Percentiles rank a stretch among this genome's conserved stretches.
These are phyloP conservation scores for Drosophila truncata DNA, from an alignment of 1,140 invertebrate genomes.

Conservation along the genomic window DNA sequence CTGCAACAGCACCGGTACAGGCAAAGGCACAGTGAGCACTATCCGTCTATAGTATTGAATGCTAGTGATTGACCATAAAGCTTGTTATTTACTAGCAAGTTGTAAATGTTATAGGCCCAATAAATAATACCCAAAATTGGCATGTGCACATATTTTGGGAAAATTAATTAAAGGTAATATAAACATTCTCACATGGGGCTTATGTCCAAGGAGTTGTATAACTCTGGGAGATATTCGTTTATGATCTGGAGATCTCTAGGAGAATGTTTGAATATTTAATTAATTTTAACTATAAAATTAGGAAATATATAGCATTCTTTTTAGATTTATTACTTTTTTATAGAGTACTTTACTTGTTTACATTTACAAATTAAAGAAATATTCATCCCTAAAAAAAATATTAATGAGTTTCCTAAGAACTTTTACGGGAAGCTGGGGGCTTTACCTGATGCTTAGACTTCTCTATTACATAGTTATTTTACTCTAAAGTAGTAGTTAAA, in stretches of 20 bases:
- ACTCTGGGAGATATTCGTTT: neutral
- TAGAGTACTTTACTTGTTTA: neutral
- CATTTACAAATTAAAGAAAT: neutral
- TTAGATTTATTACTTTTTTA: neutral
- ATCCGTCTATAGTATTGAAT: neutral
- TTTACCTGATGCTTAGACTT: neutral
- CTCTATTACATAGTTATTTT: too few relatives aligned
- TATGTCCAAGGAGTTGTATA: neutral
- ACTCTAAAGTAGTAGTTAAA: too few relatives aligned
- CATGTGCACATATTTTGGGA: neutral
- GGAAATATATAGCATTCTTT: neutral
- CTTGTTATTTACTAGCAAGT: neutral
- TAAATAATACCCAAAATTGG: conserved; percentile 9
- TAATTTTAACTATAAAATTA: neutral
- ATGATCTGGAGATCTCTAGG: neutral
- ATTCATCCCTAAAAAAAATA: neutral
- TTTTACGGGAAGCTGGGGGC: neutral
- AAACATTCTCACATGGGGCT: neutral
- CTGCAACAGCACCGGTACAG: conserved; percentile 21
- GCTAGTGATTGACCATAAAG: conserved; percentile 5
- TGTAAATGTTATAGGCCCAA: neutral
- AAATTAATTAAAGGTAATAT: conserved; percentile 9
- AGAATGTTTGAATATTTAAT: neutral
- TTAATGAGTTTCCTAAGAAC: too few relatives aligned
- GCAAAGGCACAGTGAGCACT: conserved; percentile 29